Evolutionary conservation across 2,113 vertebrate genomes (phyloP).

Genomic region (Atherinomorus stipes): DNA sequence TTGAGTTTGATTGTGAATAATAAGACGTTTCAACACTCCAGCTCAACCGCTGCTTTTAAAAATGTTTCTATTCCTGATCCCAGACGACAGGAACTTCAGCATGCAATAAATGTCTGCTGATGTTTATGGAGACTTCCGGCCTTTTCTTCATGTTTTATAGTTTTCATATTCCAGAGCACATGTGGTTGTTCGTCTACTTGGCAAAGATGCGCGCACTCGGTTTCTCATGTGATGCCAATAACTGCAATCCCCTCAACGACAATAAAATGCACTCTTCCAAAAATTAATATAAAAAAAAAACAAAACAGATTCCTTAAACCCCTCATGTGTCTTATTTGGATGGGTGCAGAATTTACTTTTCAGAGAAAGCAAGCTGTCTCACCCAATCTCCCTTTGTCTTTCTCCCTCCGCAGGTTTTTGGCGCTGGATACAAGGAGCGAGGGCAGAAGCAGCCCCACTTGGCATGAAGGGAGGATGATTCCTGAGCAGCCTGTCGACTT

Average conservation of each 20-base stretch:
- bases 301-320: constrained; percentile 27
- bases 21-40: not conserved
- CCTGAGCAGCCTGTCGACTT: constrained; percentile 74
- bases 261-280: constrained; percentile 32
- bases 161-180: constrained; percentile 52
- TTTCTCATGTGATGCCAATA: constrained; percentile 42
- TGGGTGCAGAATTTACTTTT: constrained; percentile 27
- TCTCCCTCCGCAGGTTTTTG: constrained; percentile 58
- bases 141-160: constrained; percentile 42
- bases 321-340: constrained; percentile 43
- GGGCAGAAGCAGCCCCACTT: constrained; percentile 75
- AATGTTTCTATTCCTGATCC: constrained; percentile 1
- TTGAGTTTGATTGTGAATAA: not conserved
- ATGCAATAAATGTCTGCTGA: constrained; percentile 26
- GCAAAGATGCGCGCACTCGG: constrained; percentile 14
- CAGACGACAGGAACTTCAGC: constrained; percentile 16
- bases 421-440: constrained; percentile 27
- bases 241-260: constrained; percentile 24
- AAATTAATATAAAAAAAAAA: constrained; percentile 17
- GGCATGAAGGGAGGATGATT: constrained; percentile 73
- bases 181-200: constrained; percentile 42
- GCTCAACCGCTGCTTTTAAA: not conserved
- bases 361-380: constrained; percentile 20
- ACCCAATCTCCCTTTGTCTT: constrained; percentile 59
- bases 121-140: constrained; percentile 37